These are phyloP conservation scores for Betta splendens DNA, from an alignment of 2,797 vertebrate species.

Conservation along the genomic window DNA sequence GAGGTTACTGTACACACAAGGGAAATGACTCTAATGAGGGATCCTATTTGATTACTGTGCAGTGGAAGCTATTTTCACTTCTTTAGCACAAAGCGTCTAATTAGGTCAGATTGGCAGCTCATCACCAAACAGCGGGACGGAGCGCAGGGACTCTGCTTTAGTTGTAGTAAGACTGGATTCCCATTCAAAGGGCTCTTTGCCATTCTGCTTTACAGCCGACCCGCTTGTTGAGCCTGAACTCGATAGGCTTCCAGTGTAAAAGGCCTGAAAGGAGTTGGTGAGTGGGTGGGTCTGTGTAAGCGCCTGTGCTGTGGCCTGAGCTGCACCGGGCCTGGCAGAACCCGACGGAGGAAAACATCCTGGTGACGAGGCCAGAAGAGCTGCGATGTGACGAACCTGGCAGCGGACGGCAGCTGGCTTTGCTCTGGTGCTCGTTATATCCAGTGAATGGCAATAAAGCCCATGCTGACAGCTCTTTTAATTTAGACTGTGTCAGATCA, in stretches of 20 bases:
- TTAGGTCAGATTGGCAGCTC: slow-evolving; percentile 69
- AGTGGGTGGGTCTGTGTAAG: slow-evolving; percentile 27
- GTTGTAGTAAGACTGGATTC: not conserved
- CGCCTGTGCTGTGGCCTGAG: slow-evolving; percentile 16
- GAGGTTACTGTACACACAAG: slow-evolving; percentile 44
- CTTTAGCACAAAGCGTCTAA: slow-evolving; percentile 57
- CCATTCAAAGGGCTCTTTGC: not conserved
- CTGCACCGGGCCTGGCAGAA: slow-evolving; percentile 44
- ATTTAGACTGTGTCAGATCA: too few species aligned
- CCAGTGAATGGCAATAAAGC: slow-evolving; percentile 15
- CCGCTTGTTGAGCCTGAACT: not conserved
- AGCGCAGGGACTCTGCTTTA: not conserved
- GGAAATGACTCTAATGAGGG: slow-evolving; percentile 68
- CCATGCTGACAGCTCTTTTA: slow-evolving; percentile 17
- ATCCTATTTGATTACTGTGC: slow-evolving; percentile 64
- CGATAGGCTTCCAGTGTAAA: slow-evolving; percentile 20
- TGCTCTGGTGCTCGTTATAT: not conserved
- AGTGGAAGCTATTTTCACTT: slow-evolving; percentile 61
- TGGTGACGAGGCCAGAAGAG: slow-evolving; percentile 7
- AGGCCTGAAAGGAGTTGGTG: slow-evolving; percentile 22
- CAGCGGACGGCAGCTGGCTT: not conserved
- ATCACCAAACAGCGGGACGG: slow-evolving; percentile 23
- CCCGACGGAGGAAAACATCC: slow-evolving; percentile 35
- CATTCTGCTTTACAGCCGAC: slow-evolving; percentile 1
- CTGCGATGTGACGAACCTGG: slow-evolving; percentile 30